Percentiles rank a stretch among this genome's conserved stretches.
phyloP scores from a whole-genome alignment of 1,140 invertebrate genomes.

The Apis dorsata region DNA sequence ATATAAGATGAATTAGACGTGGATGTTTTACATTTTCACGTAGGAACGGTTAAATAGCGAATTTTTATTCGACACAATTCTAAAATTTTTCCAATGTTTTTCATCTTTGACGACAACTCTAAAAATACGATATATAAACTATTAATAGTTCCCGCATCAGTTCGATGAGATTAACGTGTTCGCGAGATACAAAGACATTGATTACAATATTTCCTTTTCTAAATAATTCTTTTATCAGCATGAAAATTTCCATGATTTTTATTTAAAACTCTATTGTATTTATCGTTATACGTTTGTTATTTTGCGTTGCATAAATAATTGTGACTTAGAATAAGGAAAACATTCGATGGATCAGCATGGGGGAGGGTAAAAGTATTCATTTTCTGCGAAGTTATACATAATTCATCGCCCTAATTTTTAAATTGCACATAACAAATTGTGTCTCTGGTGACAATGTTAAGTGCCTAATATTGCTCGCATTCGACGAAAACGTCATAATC shows the following conservation, averaged over 20 bases:
- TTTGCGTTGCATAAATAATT: too few relatives aligned
- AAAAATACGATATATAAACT: background rate
- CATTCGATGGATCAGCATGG: background rate
- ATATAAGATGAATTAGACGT: background rate
- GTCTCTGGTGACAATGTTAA: slow-evolving; percentile 30
- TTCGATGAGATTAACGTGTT: background rate
- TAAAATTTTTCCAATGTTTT: background rate
- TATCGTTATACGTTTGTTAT: background rate
- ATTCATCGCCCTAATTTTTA: background rate
- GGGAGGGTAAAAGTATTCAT: background rate
- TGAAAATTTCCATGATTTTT: too few relatives aligned
- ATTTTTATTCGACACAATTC: background rate
- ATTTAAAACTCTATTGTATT: too few relatives aligned
- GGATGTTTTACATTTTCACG: background rate
- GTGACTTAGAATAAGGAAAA: too few relatives aligned
- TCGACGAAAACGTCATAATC: slow-evolving; percentile 7
- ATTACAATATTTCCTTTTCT: background rate
- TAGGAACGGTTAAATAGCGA: background rate
- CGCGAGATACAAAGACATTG: background rate
- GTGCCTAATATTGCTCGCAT: slow-evolving; percentile 25
- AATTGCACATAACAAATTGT: background rate
- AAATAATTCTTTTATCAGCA: background rate
- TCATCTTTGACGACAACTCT: too few relatives aligned
- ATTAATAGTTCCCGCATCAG: background rate
- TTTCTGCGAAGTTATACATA: background rate